Base-by-base conservation (phyloP, 2,888 invertebrate species). In the Atherix ibis region DNA sequence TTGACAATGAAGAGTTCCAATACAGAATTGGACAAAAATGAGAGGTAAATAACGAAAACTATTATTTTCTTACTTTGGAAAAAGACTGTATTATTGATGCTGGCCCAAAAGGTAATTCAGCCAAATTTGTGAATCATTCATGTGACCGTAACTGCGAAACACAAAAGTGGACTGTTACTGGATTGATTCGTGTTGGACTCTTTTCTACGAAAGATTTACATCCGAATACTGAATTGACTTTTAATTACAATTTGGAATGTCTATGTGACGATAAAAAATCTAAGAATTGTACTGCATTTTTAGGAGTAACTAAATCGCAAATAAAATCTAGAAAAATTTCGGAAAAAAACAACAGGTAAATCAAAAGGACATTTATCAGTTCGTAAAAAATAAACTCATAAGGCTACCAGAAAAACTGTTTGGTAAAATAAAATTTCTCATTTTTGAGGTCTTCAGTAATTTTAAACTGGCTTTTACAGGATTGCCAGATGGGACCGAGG, bases 91-190 rank as follows among this genome's bases (percentile, higher is more conserved):
- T 87, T 65, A 83, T 95, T 42, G 95, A 95, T 60, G 95, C 95
- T 1, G 94, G 92, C 8, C 91, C 89, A 1, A 91, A 88, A 55
- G 94, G 92, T 26, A 89, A 89, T 60, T 60, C 81, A 27, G 70
- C 72, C 0, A 64, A 81, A 44, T 88, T 89, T 53, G 80, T 84
- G 84, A 95, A 97, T 62, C 95, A 95, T 58, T 88, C 88, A 28
- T 95, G 95, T 58, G 76, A 85, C 46, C 95, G 95, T 0, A 95
- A 95, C 61, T 87, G 89, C 50, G 85, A 83, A 49, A 91, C 92
- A 0, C 89, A 92, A 56, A 95, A 94, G 52, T 95, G 95, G 94
- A 85, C 80, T 0, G 92, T 95, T 0, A 79, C 88, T 48, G 88
- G 88, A 0, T 83, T 87, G 43, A 79, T 84, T 2, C 66, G 92